A percentile compares a stretch with the other conserved stretches of the same genome.
Evolutionary conservation across 2,888 invertebrate species (phyloP).

Genomic region (Hymenopus coronatus): DNA sequence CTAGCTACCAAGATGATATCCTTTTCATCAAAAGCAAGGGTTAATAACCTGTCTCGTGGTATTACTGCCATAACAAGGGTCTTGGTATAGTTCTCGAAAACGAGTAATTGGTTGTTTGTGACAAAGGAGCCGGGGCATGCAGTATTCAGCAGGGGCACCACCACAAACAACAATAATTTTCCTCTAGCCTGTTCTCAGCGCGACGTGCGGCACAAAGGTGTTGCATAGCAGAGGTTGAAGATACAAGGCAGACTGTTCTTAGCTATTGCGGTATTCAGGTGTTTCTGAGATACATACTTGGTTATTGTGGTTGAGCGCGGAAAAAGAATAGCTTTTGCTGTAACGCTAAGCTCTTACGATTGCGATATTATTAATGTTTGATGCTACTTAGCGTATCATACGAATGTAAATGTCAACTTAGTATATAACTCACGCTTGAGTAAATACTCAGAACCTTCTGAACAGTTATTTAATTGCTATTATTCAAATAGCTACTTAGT

Average conservation of each 20-base stretch:
- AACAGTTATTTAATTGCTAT: too few species aligned
- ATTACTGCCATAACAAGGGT: not conserved
- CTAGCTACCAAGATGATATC: not conserved
- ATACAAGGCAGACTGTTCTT: not conserved
- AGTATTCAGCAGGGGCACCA: not conserved
- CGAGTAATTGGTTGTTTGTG: not conserved
- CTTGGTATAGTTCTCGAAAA: not conserved
- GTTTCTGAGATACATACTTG: not conserved
- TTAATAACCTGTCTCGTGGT: not conserved
- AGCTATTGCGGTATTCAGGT: not conserved
- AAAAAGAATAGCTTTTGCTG: too few species aligned
- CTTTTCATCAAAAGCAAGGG: not conserved
- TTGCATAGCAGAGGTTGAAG: too few species aligned
- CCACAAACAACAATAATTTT: not conserved
- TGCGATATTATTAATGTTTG: too few species aligned
- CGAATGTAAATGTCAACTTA: too few species aligned
- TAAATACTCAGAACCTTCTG: too few species aligned
- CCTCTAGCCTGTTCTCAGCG: not conserved
- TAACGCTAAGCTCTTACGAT: too few species aligned
- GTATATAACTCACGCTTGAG: too few species aligned
- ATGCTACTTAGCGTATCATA: too few species aligned
- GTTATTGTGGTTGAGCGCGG: too few species aligned
- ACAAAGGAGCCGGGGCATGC: not conserved
- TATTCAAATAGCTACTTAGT: too few species aligned
- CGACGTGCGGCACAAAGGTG: too few species aligned